These are phyloP conservation scores for Cheilosia soror DNA, from an alignment of 2,888 invertebrate species.

Conservation along the genomic window DNA sequence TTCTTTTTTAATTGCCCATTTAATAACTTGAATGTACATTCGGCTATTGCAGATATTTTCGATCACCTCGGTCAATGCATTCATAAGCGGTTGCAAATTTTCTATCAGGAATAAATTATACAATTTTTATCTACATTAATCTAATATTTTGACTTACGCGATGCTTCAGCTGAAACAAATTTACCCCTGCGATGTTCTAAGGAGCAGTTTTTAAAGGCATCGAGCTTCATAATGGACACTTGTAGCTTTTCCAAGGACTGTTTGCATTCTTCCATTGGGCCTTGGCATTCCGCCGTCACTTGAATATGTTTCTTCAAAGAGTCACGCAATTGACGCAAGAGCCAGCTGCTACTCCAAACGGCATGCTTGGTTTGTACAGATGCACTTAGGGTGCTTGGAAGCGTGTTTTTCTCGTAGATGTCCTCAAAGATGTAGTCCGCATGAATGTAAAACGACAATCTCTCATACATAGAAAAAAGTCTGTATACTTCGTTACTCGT, in stretches of 20 bases:
- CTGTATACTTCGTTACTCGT: slow-evolving; percentile 47
- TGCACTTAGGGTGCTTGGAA: slow-evolving; percentile 55
- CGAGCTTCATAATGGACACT: slow-evolving; percentile 26
- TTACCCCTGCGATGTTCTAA: slow-evolving; percentile 56
- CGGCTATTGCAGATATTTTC: slow-evolving; percentile 45
- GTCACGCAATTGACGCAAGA: slow-evolving; percentile 29
- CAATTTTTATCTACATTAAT: neutral
- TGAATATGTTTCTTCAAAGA: neutral
- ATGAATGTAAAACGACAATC: slow-evolving; percentile 46
- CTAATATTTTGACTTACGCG: no score
- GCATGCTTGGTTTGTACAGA: slow-evolving; percentile 48
- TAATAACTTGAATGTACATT: slow-evolving; percentile 45
- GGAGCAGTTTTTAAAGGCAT: slow-evolving; percentile 31
- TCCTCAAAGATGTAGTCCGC: slow-evolving; percentile 24
- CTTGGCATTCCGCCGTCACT: slow-evolving; percentile 24
- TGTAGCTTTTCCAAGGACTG: slow-evolving; percentile 28
- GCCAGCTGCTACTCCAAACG: slow-evolving; percentile 40
- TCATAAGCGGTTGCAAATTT: slow-evolving; percentile 40
- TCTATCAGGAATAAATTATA: slow-evolving; percentile 3
- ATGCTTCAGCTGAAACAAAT: slow-evolving; percentile 21
- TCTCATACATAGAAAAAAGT: slow-evolving; percentile 35
- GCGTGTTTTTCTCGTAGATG: slow-evolving; percentile 26
- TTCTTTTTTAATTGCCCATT: slow-evolving; percentile 27
- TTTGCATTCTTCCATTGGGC: slow-evolving; percentile 30
- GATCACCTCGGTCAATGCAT: slow-evolving; percentile 21